These are phyloP conservation scores for Cinara cedri DNA, from an alignment of 2,888 invertebrate species.

Conservation along the genomic window DNA sequence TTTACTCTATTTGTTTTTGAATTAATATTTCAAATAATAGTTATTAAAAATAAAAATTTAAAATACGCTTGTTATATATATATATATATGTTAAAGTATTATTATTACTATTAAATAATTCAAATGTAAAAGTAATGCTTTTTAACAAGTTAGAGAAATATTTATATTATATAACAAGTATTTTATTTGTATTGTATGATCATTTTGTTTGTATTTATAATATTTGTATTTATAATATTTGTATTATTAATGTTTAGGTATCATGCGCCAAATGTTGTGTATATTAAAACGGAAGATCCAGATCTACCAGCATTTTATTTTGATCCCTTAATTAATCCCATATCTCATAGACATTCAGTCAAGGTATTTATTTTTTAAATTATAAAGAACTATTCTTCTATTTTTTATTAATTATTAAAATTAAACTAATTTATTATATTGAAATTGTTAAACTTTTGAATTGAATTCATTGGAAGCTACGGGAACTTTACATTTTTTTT, in stretches of 20 bases:
- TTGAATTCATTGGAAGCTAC: neutral
- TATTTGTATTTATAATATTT: constrained; percentile 38
- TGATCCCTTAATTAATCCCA: constrained; percentile 98
- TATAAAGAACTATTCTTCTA: neutral
- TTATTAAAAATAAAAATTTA: neutral
- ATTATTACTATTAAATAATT: no score
- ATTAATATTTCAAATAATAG: neutral
- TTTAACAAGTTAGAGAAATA: neutral
- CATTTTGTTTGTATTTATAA: neutral
- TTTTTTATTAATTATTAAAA: no score
- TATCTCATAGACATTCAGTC: constrained; percentile 89
- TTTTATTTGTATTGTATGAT: neutral
- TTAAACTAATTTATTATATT: no score
- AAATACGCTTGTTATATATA: neutral
- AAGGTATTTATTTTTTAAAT: constrained; percentile 67
- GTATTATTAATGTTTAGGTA: constrained; percentile 73
- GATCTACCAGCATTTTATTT: constrained; percentile 99
- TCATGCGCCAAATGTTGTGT: constrained; percentile 98
- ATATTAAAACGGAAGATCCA: constrained; percentile 99
- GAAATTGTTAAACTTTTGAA: neutral
- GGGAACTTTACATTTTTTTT: no score
- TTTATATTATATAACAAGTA: neutral
- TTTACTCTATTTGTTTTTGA: no score
- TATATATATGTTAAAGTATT: no score
- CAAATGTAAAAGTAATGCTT: no score